phyloP scores from a whole-genome alignment of 1,140 invertebrate species.

The Anthonomus grandis region DNA sequence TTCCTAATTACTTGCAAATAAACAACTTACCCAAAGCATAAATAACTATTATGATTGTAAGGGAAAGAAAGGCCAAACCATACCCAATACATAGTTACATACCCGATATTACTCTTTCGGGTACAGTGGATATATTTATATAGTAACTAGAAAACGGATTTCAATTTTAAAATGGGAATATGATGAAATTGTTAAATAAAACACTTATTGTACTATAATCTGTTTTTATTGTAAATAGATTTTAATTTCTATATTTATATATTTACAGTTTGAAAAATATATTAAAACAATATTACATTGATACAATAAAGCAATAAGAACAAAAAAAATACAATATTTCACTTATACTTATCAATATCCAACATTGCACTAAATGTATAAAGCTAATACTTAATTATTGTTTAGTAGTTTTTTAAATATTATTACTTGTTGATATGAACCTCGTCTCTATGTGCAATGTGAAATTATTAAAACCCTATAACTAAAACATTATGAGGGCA shows the following conservation, averaged over 20 bases:
- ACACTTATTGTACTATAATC: no score
- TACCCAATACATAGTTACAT: no score
- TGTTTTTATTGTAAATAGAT: conserved; percentile 42
- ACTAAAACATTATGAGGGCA: conserved; percentile 28
- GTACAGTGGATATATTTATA: no score
- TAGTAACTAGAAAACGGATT: no score
- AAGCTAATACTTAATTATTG: conserved; percentile 27
- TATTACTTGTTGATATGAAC: conserved; percentile 28
- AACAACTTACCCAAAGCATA: no score
- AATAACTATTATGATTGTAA: no score
- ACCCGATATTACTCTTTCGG: no score
- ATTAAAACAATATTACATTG: conserved; percentile 42
- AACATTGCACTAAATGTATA: conserved; percentile 11
- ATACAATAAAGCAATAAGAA: conserved; percentile 32
- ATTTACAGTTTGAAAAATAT: conserved; percentile 44
- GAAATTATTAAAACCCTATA: conserved; percentile 10
- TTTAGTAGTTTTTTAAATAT: no score
- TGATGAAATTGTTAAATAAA: no score
- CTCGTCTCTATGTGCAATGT: conserved; percentile 18
- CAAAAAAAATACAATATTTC: conserved; percentile 24
- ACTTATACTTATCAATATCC: conserved; percentile 16
- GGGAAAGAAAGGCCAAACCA: no score
- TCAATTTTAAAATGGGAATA: no score
- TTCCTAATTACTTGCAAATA: no score
- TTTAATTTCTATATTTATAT: conserved; percentile 43